Percentiles rank a stretch among this genome's conserved stretches.
Evolutionary conservation across 2,113 vertebrate genomes (phyloP).

Genomic region (Chunga burmeisteri): DNA sequence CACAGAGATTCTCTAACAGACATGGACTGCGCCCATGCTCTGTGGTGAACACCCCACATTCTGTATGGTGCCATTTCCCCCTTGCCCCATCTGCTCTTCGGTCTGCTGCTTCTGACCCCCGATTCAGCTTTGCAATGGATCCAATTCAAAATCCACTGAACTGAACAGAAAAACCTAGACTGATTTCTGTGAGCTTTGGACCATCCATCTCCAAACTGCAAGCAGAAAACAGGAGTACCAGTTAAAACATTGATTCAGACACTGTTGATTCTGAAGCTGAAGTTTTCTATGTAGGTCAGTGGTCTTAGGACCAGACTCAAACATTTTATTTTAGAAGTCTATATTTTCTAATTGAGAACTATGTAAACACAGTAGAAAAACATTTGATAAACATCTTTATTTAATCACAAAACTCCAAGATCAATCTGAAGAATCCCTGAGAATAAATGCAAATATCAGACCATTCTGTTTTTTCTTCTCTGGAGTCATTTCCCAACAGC

Average conservation of each 20-base stretch:
- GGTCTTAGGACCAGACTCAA: background rate
- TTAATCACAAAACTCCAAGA: background rate
- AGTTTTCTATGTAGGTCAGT: background rate
- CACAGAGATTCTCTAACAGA: background rate
- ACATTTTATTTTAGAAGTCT: background rate
- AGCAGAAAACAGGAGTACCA: background rate
- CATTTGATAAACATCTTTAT: background rate
- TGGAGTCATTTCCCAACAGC: background rate
- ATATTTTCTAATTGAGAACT: background rate
- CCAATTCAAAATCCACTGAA: background rate
- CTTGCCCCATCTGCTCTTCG: background rate
- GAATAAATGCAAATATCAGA: background rate
- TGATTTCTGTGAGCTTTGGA: background rate
- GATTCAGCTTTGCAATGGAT: accelerated
- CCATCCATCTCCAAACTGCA: background rate
- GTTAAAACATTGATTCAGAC: background rate
- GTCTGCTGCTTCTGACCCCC: background rate
- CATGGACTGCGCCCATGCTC: accelerated
- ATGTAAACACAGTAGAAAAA: background rate
- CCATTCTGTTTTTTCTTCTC: background rate
- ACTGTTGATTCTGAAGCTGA: background rate
- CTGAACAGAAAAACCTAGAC: background rate
- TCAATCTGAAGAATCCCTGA: background rate
- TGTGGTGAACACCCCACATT: background rate
- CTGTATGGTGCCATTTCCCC: background rate